Evolutionary conservation across 2,113 vertebrate genomes (phyloP).

Genomic region (Microtus oregoni): DNA sequence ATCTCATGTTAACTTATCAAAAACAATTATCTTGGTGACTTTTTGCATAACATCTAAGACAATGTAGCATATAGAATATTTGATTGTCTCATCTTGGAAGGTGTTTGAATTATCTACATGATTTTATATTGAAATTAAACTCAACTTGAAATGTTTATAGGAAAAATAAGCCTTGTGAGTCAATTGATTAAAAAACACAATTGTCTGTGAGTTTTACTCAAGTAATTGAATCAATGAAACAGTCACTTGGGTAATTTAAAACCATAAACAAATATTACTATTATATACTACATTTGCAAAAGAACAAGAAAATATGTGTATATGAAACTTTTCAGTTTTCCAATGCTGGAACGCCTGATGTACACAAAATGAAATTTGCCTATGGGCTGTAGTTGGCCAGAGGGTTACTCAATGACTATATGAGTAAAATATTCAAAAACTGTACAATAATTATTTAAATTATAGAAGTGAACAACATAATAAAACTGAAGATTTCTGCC

Average conservation of each 20-base stretch:
- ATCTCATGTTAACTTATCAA: conserved; percentile 24
- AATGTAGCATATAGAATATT: background rate
- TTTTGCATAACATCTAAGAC: background rate
- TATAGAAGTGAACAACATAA: background rate
- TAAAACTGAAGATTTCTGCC: background rate
- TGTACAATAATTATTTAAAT: background rate
- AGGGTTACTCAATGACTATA: background rate
- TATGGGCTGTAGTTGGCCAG: background rate
- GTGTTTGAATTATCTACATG: background rate
- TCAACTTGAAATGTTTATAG: background rate
- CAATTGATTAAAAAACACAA: background rate
- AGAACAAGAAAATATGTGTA: background rate
- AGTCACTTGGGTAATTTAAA: background rate
- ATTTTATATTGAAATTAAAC: background rate
- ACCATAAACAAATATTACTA: background rate
- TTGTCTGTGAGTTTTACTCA: background rate
- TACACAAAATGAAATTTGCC: background rate
- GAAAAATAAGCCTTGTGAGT: conserved; percentile 1
- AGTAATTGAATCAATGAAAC: background rate
- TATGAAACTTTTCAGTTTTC: background rate
- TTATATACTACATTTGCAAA: background rate
- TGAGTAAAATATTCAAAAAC: background rate
- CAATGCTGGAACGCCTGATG: background rate
- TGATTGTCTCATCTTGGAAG: conserved; percentile 5
- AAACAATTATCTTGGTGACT: background rate